Evolutionary conservation across 2,797 vertebrate genomes (phyloP), one percentile per base, ranked within the genome.

Genomic region (Garrulus glandarius): DNA sequence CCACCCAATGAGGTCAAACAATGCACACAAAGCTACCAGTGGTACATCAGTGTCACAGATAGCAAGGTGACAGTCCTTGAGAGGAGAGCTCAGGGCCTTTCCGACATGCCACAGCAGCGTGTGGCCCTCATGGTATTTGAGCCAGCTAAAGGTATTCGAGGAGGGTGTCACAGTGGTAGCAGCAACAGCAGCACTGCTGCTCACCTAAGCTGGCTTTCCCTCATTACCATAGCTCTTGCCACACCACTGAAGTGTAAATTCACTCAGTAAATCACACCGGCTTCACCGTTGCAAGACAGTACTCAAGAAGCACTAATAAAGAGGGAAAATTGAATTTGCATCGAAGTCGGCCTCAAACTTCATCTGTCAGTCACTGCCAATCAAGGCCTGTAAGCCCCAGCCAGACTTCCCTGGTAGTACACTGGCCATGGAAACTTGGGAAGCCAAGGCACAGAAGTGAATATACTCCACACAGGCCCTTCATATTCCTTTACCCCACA

Each of bases 211-310:
- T 93, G 89, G 61, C 79, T 95, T 87, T 95, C 89, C 39, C 61
- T 96, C 85, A 95, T 96, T 95, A 94, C 72, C 65, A 43, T 29
- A 81, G 81, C 72, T 93, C 85, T 90, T 56, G 77, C 85, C 85
- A 93, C 85, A 88, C n/a, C 89, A 87, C 55, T 84, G 89, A 95
- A 95, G 95, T 92, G 93, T 92, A 89, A 96, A 95, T 87, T 87
- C 87, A 76, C 87, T 95, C 85, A 92, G 89, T 67, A 96, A 94
- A 94, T 93, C 94, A 87, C 44, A 70, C 30, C 1, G 0, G 41
- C 89, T 82, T 78, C 89, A 84, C 37, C 0, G 13, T 52, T 88
- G 80, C 94, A 96, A 87, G 92, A 89, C 64, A 85, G 83, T 94
- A 90, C 83, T 92, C 77, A 90, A 65, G 83, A 88, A 77, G 67